These are phyloP conservation scores for Mantis religiosa DNA, from an alignment of 2,888 invertebrate species.

Conservation along the genomic window DNA sequence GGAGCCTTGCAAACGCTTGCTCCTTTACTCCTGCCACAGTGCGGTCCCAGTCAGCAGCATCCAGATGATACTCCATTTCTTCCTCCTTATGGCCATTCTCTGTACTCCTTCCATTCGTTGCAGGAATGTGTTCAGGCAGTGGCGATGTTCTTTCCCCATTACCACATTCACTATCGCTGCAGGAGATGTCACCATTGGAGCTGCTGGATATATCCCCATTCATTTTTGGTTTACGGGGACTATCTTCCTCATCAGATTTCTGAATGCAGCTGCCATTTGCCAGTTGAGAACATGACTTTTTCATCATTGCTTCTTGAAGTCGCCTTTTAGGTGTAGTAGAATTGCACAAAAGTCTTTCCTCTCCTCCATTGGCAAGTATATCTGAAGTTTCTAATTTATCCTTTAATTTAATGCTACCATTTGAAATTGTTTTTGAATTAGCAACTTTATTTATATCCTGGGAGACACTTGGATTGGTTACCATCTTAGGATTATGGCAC, in stretches of 20 bases:
- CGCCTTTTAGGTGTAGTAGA: not conserved
- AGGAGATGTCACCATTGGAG: not conserved
- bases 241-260: not conserved
- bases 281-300: not conserved
- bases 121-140: not conserved
- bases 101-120: not conserved
- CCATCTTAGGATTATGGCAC: not conserved
- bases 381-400: not conserved
- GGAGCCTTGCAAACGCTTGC: constrained; percentile 44
- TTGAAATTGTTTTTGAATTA: not conserved
- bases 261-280: not conserved
- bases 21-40: constrained; percentile 50
- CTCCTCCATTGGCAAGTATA: not conserved
- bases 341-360: not conserved
- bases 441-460: not conserved
- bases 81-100: not conserved
- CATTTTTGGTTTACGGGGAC: not conserved
- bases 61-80: not conserved
- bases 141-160: not conserved
- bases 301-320: not conserved
- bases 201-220: not conserved
- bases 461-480: not conserved
- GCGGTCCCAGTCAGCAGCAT: constrained; percentile 40
- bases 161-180: not conserved
- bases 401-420: not conserved